Evolutionary conservation across 1,140 invertebrate genomes (phyloP).

Genomic region (Drosophila busckii): DNA sequence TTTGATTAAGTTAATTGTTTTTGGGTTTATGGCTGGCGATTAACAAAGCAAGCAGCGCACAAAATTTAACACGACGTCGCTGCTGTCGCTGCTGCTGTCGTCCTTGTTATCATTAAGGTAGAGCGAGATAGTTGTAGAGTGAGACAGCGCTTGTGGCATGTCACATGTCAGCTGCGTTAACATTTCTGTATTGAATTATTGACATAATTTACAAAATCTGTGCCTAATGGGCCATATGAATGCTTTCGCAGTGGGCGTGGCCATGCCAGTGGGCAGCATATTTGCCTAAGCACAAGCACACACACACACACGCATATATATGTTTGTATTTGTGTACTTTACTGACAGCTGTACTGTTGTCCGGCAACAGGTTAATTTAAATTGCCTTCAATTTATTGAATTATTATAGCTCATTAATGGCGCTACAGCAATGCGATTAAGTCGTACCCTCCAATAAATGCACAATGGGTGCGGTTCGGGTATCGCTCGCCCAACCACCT

Average conservation of each 20-base stretch:
- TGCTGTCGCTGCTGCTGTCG: slow-evolving; percentile 1
- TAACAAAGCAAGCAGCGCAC: slow-evolving; percentile 65
- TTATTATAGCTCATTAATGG: slow-evolving; percentile 72
- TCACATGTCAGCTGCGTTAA: slow-evolving; percentile 64
- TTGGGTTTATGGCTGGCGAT: slow-evolving; percentile 64
- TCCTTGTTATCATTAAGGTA: slow-evolving; percentile 48
- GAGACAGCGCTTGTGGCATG: not conserved
- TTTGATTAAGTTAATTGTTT: slow-evolving; percentile 77
- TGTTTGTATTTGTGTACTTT: slow-evolving; percentile 34
- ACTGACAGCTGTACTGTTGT: slow-evolving; percentile 1
- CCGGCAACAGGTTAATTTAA: slow-evolving; percentile 70
- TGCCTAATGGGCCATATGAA: slow-evolving; percentile 71
- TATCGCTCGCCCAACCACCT: too few relatives aligned
- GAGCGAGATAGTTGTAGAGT: slow-evolving; percentile 12
- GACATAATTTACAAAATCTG: slow-evolving; percentile 77
- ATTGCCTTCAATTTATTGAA: slow-evolving; percentile 71
- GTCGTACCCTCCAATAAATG: slow-evolving; percentile 2
- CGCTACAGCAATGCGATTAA: slow-evolving; percentile 53
- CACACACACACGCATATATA: not conserved
- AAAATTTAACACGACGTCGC: slow-evolving; percentile 60
- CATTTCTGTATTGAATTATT: slow-evolving; percentile 76
- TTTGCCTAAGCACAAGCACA: slow-evolving; percentile 15
- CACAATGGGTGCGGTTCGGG: not conserved
- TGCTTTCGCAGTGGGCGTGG: slow-evolving; percentile 49
- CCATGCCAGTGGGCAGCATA: slow-evolving; percentile 27